phyloP scores from a whole-genome alignment of 2,113 vertebrate genomes.

The Cisticola juncidis region DNA sequence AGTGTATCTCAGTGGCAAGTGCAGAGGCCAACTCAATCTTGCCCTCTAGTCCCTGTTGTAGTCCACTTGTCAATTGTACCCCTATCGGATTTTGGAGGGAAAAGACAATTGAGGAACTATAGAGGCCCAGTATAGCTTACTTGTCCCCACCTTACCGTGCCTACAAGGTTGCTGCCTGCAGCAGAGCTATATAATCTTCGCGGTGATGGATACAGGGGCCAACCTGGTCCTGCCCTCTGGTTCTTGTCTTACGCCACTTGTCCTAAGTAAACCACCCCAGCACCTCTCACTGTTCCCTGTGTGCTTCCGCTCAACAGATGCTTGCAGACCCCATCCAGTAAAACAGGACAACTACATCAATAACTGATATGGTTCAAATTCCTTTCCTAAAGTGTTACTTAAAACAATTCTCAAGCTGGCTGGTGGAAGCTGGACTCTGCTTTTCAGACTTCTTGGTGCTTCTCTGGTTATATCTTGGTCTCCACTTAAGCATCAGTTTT shows the following conservation, averaged over 20 bases:
- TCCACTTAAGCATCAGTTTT: not conserved
- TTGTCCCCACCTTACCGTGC: not conserved
- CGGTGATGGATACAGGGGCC: accelerated
- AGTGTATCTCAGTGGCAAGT: not conserved
- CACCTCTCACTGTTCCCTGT: not conserved
- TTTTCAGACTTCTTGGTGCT: not conserved
- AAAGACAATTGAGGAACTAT: not conserved
- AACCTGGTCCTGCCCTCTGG: not conserved
- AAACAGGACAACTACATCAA: not conserved
- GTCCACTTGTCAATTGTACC: not conserved
- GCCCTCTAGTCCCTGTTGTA: not conserved
- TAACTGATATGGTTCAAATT: not conserved
- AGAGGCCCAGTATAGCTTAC: not conserved
- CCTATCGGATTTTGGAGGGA: not conserved
- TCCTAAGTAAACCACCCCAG: not conserved
- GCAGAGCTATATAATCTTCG: not conserved
- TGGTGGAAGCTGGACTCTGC: not conserved
- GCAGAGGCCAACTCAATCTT: not conserved
- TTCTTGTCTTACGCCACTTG: not conserved
- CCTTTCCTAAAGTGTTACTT: not conserved
- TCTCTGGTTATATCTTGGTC: not conserved
- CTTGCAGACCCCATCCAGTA: not conserved
- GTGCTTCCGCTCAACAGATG: not conserved
- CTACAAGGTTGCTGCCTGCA: not conserved
- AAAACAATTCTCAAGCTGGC: not conserved